These are phyloP conservation scores for Sesia bembeciformis DNA, from an alignment of 2,888 invertebrate genomes.

Conservation along the genomic window DNA sequence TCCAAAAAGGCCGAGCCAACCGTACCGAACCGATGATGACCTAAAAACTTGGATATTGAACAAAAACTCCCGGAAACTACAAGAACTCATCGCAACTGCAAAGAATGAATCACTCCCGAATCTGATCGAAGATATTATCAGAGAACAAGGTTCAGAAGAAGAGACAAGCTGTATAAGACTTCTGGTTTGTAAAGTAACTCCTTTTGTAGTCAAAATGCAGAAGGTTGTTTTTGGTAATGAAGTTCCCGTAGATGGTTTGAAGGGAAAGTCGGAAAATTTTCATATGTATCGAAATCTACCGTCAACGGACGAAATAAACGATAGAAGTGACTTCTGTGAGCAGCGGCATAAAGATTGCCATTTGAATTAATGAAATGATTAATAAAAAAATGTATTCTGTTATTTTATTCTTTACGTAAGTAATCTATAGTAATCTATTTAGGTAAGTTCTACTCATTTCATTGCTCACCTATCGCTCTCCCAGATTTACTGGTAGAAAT, in stretches of 20 bases:
- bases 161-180: constrained; percentile 82
- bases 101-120: constrained; percentile 77
- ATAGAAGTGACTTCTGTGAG: constrained; percentile 78
- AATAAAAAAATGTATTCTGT: too few species aligned
- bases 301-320: constrained; percentile 71
- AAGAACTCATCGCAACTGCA: constrained; percentile 73
- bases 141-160: constrained; percentile 65
- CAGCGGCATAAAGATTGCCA: constrained; percentile 68
- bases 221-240: constrained; percentile 71
- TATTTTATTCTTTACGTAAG: too few species aligned
- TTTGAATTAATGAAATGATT: constrained; percentile 34
- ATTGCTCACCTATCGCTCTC: too few species aligned
- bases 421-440: too few species aligned
- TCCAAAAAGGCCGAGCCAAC: constrained; percentile 34
- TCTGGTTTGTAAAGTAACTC: constrained; percentile 84
- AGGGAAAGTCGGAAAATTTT: constrained; percentile 35
- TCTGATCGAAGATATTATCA: constrained; percentile 74
- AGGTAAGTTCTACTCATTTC: too few species aligned
- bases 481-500: too few species aligned
- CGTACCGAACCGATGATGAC: constrained; percentile 42
- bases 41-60: constrained; percentile 73
- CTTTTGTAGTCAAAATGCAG: constrained; percentile 86
- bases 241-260: constrained; percentile 30
- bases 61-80: constrained; percentile 73
- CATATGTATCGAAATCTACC: constrained; percentile 78